A percentile compares a stretch with the other conserved stretches of the same genome.
Evolutionary conservation across 1,140 invertebrate genomes (phyloP).

Genomic region (Carposina sasakii): DNA sequence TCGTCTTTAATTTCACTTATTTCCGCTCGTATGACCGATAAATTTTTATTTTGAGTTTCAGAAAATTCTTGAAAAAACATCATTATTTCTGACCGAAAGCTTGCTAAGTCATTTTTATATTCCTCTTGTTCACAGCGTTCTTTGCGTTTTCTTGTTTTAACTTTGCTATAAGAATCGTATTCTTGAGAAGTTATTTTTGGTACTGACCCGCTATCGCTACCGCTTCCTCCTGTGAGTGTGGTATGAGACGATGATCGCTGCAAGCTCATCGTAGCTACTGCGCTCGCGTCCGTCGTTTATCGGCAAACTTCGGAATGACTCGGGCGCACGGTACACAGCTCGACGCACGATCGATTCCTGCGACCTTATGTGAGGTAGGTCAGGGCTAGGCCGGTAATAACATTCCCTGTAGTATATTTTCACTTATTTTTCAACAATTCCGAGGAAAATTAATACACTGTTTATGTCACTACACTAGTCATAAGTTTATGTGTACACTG

Average conservation of each 20-base stretch:
- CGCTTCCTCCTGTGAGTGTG: slow-evolving; percentile 17
- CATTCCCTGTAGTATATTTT: too few species aligned
- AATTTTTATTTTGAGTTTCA: slow-evolving; percentile 10
- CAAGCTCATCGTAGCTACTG: not conserved
- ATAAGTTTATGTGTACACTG: too few species aligned
- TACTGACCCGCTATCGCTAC: slow-evolving; percentile 12
- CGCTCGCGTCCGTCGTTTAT: too few species aligned
- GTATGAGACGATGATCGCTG: slow-evolving; percentile 11
- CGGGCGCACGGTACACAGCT: too few species aligned
- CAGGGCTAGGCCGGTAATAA: too few species aligned
- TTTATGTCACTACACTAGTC: too few species aligned
- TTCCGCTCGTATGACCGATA: slow-evolving; percentile 13
- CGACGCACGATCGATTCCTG: too few species aligned
- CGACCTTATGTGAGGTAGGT: too few species aligned
- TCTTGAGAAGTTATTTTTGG: slow-evolving; percentile 8
- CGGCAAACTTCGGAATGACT: too few species aligned
- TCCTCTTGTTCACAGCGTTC: slow-evolving; percentile 9
- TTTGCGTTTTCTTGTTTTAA: slow-evolving; percentile 9
- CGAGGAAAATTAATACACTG: too few species aligned
- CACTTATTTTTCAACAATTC: too few species aligned
- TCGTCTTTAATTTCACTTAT: slow-evolving; percentile 17
- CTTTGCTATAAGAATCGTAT: too few species aligned
- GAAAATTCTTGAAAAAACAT: slow-evolving; percentile 5
- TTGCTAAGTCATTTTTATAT: slow-evolving; percentile 9
- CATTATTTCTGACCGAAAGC: slow-evolving; percentile 13